Base-by-base conservation (phyloP, 2,888 invertebrate species). In the Lagria hirta region DNA sequence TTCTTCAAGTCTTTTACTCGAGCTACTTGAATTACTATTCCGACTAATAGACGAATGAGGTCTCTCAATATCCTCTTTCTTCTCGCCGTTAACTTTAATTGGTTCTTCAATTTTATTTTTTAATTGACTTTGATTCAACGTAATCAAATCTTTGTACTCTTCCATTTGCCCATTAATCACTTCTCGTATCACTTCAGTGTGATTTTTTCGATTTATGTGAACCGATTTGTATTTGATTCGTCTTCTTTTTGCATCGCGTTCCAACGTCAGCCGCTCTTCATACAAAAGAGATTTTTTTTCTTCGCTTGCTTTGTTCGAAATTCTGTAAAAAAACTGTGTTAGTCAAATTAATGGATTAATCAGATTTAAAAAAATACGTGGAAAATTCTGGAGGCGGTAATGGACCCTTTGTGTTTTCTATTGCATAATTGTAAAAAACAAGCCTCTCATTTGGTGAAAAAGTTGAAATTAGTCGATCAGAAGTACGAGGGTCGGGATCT, bases 181-280 rank as follows among this genome's bases (percentile, higher is more conserved):
- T 55, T 78, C 80, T 1, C 78, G 69, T 22, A 81, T 68, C 5
- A 79, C 74, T 61, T 81, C 76, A 0, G 76, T 79, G 60, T 81
- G 77, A 65, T 76, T 79, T 54, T 73, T 73, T 4, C 73, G 70
- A 54, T 76, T 78, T 32, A 77, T 75, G 33, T 80, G 75, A 16
- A 78, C 78, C 21, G 71, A 66, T 58, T 67, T 71, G 64, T 82
- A 80, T 66, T 79, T 78, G 28, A 76, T 64, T 54, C 80, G 73
- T 8, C 82, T 73, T 7, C 82, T 73, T 66, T 77, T 78, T 64
- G 79, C 75, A 64, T 83, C 75, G 27, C 82, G 74, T 62, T 78
- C 73, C 56, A 75, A 74, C 2, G 75, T 73, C 51, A 79, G 57
- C 35, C 75, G 64, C 64, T 80, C 78, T 57, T 66, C 65, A 36